Base-by-base conservation (phyloP, 1,140 invertebrate genomes). In the Papilio helenus region DNA sequence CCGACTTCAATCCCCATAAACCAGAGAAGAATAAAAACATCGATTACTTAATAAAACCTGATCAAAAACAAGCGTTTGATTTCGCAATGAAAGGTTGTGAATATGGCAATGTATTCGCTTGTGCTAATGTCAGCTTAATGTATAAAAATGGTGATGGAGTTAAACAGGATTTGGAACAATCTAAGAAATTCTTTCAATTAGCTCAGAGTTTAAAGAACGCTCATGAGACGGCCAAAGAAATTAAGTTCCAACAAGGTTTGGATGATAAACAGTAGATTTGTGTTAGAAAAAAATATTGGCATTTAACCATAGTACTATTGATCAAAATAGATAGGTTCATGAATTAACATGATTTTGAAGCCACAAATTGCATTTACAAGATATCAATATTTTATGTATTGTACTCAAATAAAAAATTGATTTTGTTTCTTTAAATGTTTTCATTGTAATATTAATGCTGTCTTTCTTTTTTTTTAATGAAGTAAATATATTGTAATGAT, bases 101-200 rank as follows among this genome's bases (percentile, higher is more conserved):
- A 82, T 88, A 97, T 12, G 97, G 97, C 4, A 97, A 98, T 90
- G 96, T 98, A 79, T 97, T 97, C 88, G 97, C 97, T 2, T 99
- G 98, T 95, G 96, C 96, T 0, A 99, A 99, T 95, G 88, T 99
- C 2, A 97, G 97, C 83, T 96, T 97, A 84, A 98, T 98, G 97
- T 98, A 98, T 88, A 93, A 94, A 18, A 95, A 95, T 80, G 97
- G 97, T 20, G 96, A 97, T 76, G 97, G 98, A 1, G 97, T 96
- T 1, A 95, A 96, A 73, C 96, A 97, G 87, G 96, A 98, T 92
- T 80, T 94, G 58, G 95, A 96, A 79, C 88, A 97, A 83, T 96
- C 98, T 0, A 95, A 97, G 51, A 95, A 96, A 65, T 98, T 96
- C 84, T 97, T 96, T 88, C 93, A 96, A 81, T 95, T 96, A 82